phyloP scores from a whole-genome alignment of 2,797 vertebrate species.

The Austrolebias charrua region DNA sequence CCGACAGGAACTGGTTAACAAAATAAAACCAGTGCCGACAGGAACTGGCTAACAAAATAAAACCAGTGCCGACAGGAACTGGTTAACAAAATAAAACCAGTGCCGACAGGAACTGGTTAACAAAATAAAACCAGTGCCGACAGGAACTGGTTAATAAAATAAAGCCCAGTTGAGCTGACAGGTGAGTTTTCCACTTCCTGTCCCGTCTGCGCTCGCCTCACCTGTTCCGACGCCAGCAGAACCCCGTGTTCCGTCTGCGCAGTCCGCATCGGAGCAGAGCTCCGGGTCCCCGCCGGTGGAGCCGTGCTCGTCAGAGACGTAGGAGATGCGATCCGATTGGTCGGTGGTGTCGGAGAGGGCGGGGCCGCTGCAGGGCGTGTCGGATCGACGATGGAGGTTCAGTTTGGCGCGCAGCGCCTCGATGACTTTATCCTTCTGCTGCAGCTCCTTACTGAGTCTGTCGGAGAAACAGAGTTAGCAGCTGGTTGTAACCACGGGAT shows the following conservation, averaged over 20 bases:
- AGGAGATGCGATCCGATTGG: conserved; percentile 86
- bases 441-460: conserved; percentile 89
- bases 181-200: background rate
- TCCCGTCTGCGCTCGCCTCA: conserved; percentile 14
- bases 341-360: conserved; percentile 81
- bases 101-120: too few species aligned
- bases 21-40: too few species aligned
- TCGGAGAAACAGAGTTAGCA: background rate
- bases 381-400: conserved; percentile 69
- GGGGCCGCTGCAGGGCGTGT: conserved; percentile 83
- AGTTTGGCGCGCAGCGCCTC: conserved; percentile 86
- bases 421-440: conserved; percentile 90
- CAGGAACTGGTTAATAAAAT: too few species aligned
- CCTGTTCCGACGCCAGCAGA: conserved; percentile 42
- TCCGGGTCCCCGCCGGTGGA: conserved; percentile 83
- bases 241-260: conserved; percentile 63
- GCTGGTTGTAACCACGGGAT: too few species aligned
- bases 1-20: too few species aligned
- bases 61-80: too few species aligned
- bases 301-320: conserved; percentile 79
- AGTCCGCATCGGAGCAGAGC: conserved; percentile 81
- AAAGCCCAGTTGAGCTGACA: too few species aligned
- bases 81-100: too few species aligned
- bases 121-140: too few species aligned
- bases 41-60: too few species aligned